These are phyloP conservation scores for Falco punctatus DNA, from an alignment of 2,113 vertebrate species.

Conservation along the genomic window DNA sequence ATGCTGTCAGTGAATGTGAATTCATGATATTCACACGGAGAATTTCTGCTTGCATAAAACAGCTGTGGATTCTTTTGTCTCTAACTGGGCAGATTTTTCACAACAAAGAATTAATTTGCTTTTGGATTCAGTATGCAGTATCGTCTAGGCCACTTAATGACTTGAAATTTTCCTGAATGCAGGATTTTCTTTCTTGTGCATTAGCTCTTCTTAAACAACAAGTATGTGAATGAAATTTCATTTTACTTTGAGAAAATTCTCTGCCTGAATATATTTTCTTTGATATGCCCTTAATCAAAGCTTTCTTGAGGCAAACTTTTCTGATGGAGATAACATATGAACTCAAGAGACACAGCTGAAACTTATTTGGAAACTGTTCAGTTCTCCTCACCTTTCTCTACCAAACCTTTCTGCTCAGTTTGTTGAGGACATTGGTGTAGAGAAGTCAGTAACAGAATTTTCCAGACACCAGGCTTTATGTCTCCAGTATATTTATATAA, in stretches of 20 bases:
- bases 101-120: not conserved
- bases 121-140: not conserved
- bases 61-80: not conserved
- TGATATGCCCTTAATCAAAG: not conserved
- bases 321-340: not conserved
- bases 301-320: not conserved
- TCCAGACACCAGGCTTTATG: not conserved
- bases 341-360: not conserved
- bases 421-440: not conserved
- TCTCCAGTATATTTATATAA: not conserved
- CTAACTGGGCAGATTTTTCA: not conserved
- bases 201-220: not conserved
- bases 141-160: not conserved
- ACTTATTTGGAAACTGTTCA: not conserved
- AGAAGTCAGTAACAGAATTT: not conserved
- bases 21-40: not conserved
- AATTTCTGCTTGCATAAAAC: not conserved
- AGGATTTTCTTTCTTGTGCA: not conserved
- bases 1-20: not conserved
- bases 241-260: not conserved
- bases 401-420: not conserved
- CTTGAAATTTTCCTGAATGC: not conserved
- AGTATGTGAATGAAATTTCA: not conserved
- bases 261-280: not conserved
- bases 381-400: not conserved